phyloP scores from a whole-genome alignment of 1,140 invertebrate genomes.

The Danaus melanippus region DNA sequence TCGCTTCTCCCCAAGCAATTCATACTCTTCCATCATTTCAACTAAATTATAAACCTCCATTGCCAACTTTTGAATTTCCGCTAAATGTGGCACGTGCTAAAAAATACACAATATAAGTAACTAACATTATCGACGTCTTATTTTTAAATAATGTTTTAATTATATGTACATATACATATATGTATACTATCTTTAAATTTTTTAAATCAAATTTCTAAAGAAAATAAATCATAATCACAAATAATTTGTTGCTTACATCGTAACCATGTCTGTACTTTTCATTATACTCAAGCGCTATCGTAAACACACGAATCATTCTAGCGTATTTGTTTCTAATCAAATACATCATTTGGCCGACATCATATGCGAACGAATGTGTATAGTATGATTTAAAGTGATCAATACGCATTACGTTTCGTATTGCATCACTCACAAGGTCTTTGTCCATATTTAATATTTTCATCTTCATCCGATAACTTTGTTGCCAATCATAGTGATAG shows the following conservation, averaged over 20 bases:
- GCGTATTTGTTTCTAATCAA: slow-evolving; percentile 22
- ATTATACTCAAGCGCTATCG: slow-evolving; percentile 12
- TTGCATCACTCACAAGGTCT: slow-evolving; percentile 23
- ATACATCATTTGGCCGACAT: slow-evolving; percentile 18
- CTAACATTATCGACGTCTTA: too few species aligned
- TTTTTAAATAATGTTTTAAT: too few species aligned
- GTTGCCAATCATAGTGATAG: too few species aligned
- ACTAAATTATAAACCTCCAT: slow-evolving; percentile 19
- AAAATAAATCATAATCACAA: too few species aligned
- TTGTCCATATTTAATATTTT: slow-evolving; percentile 18
- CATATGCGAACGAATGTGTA: slow-evolving; percentile 6
- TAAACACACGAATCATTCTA: slow-evolving; percentile 20
- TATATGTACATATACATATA: too few species aligned
- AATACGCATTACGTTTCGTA: slow-evolving; percentile 21
- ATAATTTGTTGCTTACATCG: too few species aligned
- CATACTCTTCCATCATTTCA: slow-evolving; percentile 12
- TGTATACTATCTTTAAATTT: too few species aligned
- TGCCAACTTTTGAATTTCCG: slow-evolving; percentile 17
- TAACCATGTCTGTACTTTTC: slow-evolving; percentile 7
- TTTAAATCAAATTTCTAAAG: too few species aligned
- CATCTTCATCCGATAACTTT: slow-evolving; percentile 14
- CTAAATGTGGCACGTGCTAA: slow-evolving; percentile 16
- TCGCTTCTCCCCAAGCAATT: not conserved
- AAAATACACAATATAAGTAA: slow-evolving; percentile 1
- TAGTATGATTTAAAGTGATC: slow-evolving; percentile 22